These are phyloP conservation scores for Rotaria macrura DNA, from an alignment of 2,888 invertebrate species.

Conservation along the genomic window DNA sequence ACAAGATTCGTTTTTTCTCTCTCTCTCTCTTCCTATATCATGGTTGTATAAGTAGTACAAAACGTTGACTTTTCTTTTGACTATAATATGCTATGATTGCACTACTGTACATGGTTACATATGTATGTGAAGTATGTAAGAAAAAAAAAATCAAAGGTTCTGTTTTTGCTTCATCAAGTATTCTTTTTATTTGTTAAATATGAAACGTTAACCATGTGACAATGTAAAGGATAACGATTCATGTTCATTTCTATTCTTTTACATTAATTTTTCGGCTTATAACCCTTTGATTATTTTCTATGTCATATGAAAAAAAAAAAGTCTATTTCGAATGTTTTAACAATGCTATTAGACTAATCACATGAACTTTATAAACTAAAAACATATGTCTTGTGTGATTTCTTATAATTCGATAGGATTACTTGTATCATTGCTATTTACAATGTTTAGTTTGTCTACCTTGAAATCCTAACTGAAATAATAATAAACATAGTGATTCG, in stretches of 20 bases:
- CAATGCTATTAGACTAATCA: no score
- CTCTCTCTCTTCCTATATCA: background rate
- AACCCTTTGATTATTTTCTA: no score
- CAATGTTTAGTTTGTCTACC: background rate
- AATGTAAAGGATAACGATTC: background rate
- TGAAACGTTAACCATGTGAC: background rate
- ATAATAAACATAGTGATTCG: no score
- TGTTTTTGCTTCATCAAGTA: no score
- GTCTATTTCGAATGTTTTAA: no score
- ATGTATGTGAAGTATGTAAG: background rate
- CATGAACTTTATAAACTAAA: no score
- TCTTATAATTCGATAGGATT: background rate
- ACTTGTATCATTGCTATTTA: background rate
- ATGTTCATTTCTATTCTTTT: background rate
- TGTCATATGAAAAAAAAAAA: no score
- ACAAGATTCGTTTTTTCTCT: background rate
- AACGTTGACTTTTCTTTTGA: background rate
- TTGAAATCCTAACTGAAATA: no score
- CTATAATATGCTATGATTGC: background rate
- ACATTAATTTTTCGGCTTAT: no score
- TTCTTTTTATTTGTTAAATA: background rate
- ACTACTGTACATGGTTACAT: background rate
- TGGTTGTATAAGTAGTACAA: background rate
- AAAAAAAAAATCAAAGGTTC: background rate
- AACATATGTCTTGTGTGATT: no score